phyloP scores from a whole-genome alignment of 2,113 vertebrate species.

The Gallinago paraguaiae region DNA sequence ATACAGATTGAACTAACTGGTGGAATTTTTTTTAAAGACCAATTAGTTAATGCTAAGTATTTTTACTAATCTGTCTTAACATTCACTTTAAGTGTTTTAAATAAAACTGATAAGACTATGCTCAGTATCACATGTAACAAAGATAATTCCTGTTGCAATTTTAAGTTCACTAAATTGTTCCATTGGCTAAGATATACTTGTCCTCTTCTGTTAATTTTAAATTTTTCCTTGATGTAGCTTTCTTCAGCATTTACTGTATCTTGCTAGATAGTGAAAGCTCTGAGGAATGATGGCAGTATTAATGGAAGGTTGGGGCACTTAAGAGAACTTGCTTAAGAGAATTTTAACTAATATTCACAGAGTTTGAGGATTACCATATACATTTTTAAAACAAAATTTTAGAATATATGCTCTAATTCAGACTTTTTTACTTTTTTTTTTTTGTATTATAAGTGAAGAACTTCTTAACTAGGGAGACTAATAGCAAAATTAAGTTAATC shows the following conservation, averaged over 20 bases:
- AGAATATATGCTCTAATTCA: neutral
- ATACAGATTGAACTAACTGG: neutral
- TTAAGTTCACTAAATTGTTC: neutral
- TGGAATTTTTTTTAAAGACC: neutral
- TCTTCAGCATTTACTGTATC: neutral
- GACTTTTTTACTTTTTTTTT: neutral
- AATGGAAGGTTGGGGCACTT: neutral
- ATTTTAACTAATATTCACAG: neutral
- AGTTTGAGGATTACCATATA: neutral
- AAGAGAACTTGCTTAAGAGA: neutral
- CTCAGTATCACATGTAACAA: neutral
- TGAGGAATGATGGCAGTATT: neutral
- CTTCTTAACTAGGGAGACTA: neutral
- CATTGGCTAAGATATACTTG: neutral
- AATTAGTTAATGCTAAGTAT: neutral
- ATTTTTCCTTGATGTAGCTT: neutral
- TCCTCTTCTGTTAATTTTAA: neutral
- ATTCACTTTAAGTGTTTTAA: neutral
- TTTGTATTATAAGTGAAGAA: neutral
- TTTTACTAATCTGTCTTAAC: neutral
- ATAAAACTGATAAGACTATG: neutral
- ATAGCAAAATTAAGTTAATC: neutral
- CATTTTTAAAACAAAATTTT: neutral
- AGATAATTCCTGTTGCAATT: neutral
- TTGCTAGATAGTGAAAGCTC: neutral